Evolutionary conservation across 53 echinoderm and acorn worm species (phyloP).

Genomic region (Holothuria scabra): DNA sequence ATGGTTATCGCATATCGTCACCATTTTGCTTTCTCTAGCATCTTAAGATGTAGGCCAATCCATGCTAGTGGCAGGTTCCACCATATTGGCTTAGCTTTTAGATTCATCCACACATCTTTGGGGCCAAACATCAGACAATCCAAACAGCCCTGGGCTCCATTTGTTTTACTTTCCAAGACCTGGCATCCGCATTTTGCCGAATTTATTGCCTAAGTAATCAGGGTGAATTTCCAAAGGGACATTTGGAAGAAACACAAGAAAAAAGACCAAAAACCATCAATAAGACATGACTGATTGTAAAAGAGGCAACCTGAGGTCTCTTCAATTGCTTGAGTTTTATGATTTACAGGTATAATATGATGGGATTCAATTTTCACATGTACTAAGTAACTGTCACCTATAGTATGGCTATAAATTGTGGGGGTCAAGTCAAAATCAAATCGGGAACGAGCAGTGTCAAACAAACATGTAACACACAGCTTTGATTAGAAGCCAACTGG

Average conservation of each 20-base stretch:
- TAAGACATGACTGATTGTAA: slow-evolving; percentile 42
- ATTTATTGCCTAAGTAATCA: slow-evolving; percentile 49
- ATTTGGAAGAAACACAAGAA: slow-evolving; percentile 29
- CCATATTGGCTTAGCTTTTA: slow-evolving; percentile 43
- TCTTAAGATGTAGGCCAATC: slow-evolving; percentile 35
- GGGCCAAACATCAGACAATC: slow-evolving; percentile 40
- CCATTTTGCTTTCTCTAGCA: slow-evolving; percentile 20
- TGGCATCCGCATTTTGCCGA: slow-evolving; percentile 30
- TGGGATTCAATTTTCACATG: not conserved
- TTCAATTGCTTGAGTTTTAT: not conserved
- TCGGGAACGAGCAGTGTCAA: too few species aligned
- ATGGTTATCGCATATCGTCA: slow-evolving; percentile 21
- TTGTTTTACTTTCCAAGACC: slow-evolving; percentile 45
- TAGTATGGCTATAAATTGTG: too few species aligned
- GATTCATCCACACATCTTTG: slow-evolving; percentile 44
- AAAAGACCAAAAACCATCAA: slow-evolving; percentile 38
- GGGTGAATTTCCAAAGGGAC: slow-evolving; percentile 46
- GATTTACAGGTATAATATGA: slow-evolving; percentile 41
- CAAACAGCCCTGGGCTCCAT: slow-evolving; percentile 46
- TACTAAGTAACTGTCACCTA: too few species aligned
- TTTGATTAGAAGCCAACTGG: too few species aligned
- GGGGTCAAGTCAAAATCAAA: too few species aligned
- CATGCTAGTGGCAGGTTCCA: slow-evolving; percentile 30
- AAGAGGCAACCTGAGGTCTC: slow-evolving; percentile 22
- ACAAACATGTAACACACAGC: too few species aligned